Evolutionary conservation across 2,888 invertebrate species (phyloP).

Genomic region (Cyclophora punctaria): DNA sequence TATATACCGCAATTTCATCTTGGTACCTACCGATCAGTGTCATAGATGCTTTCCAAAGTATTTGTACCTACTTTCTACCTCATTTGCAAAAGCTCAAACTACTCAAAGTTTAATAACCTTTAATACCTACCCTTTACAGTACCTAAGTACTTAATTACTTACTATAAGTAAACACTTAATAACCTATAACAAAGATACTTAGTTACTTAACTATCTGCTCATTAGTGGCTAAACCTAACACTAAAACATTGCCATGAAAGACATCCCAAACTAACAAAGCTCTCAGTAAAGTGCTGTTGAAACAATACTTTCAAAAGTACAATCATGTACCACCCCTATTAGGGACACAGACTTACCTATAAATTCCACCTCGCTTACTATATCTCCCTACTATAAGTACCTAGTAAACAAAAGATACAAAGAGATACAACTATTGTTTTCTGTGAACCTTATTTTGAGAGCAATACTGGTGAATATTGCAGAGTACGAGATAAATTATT

Average conservation of each 20-base stretch:
- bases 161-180: no score
- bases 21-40: no score
- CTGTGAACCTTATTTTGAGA: conserved; percentile 21
- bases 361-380: conserved; percentile 17
- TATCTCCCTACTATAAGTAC: conserved; percentile 14
- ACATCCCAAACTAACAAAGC: background rate
- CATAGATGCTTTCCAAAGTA: no score
- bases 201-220: no score
- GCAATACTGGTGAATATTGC: conserved; percentile 28
- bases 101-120: no score
- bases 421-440: conserved; percentile 37
- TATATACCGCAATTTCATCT: no score
- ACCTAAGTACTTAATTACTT: no score
- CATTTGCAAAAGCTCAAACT: no score
- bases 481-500: conserved; percentile 14
- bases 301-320: background rate
- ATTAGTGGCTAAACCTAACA: no score
- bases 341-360: background rate
- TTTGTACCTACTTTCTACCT: no score
- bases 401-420: conserved; percentile 52
- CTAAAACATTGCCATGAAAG: background rate
- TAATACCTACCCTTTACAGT: no score
- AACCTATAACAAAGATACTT: no score
- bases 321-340: conserved; percentile 1
- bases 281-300: background rate